These are phyloP conservation scores for Achlya flavicornis DNA, from an alignment of 2,888 invertebrate genomes.

Conservation along the genomic window DNA sequence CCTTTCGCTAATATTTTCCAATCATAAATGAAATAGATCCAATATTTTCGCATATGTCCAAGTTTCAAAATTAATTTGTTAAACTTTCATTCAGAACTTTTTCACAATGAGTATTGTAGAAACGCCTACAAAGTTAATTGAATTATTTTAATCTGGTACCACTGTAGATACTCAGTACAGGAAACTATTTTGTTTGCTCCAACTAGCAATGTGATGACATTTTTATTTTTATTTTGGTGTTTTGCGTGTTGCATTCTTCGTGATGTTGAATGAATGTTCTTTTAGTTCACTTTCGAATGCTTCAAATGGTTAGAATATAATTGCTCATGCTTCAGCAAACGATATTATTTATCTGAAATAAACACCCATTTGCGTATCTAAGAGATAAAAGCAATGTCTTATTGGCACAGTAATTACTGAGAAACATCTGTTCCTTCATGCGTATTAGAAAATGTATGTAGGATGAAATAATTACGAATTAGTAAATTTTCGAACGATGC, in stretches of 20 bases:
- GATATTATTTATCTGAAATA: not conserved
- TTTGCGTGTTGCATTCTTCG: slow-evolving; percentile 57
- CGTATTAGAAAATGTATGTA: too few species aligned
- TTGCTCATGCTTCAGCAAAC: slow-evolving; percentile 11
- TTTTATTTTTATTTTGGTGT: slow-evolving; percentile 62
- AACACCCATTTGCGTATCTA: too few species aligned
- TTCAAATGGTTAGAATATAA: slow-evolving; percentile 42
- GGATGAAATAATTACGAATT: not conserved
- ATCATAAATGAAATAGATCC: too few species aligned
- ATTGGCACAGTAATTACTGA: too few species aligned
- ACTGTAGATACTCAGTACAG: slow-evolving; percentile 55
- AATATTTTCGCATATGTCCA: too few species aligned
- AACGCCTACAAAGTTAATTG: not conserved
- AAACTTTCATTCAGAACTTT: too few species aligned
- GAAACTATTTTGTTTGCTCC: slow-evolving; percentile 74
- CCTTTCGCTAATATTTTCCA: too few species aligned
- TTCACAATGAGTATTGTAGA: too few species aligned
- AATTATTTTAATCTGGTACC: slow-evolving; percentile 19
- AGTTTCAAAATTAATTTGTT: too few species aligned
- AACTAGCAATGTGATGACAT: slow-evolving; percentile 59
- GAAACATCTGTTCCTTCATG: too few species aligned
- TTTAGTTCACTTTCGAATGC: slow-evolving; percentile 48
- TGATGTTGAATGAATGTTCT: slow-evolving; percentile 59
- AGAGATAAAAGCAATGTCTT: too few species aligned
- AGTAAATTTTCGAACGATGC: too few species aligned